These are phyloP conservation scores for Callospermophilus lateralis DNA, from an alignment of 2,113 vertebrate species.

Conservation along the genomic window DNA sequence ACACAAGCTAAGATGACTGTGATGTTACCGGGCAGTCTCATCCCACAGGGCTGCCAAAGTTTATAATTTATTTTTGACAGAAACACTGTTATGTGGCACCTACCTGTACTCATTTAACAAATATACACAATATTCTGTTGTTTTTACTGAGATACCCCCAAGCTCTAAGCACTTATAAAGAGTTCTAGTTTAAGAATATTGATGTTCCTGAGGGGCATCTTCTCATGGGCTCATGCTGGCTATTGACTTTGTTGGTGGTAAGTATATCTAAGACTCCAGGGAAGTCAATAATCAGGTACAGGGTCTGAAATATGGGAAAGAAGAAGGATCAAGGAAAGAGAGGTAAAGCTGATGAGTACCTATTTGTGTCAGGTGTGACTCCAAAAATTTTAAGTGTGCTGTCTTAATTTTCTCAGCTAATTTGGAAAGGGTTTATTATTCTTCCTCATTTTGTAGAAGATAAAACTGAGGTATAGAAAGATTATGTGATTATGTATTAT, in stretches of 20 bases:
- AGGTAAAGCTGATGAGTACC: neutral
- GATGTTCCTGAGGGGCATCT: neutral
- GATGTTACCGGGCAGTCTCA: too few relatives aligned
- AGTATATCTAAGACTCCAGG: neutral
- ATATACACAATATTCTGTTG: neutral
- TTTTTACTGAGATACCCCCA: neutral
- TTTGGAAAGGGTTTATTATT: neutral
- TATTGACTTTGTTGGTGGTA: neutral
- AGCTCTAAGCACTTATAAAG: neutral
- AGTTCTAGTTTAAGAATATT: neutral
- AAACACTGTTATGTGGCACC: neutral
- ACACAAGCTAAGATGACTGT: too few relatives aligned
- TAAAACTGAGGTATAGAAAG: neutral
- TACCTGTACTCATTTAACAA: neutral
- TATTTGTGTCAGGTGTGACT: neutral
- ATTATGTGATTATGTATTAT: neutral
- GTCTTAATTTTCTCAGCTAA: neutral
- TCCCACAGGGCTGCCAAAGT: neutral
- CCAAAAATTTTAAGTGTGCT: neutral
- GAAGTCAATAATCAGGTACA: neutral
- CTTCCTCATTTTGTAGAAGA: slow-evolving; percentile 5
- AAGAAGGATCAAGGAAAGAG: neutral
- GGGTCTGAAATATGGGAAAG: neutral
- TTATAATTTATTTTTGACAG: neutral
- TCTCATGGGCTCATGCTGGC: neutral